A percentile compares a stretch with the other conserved stretches of the same genome.
These are phyloP conservation scores for Brachionus angularis DNA, from an alignment of 1,140 invertebrate genomes.

Conservation along the genomic window DNA sequence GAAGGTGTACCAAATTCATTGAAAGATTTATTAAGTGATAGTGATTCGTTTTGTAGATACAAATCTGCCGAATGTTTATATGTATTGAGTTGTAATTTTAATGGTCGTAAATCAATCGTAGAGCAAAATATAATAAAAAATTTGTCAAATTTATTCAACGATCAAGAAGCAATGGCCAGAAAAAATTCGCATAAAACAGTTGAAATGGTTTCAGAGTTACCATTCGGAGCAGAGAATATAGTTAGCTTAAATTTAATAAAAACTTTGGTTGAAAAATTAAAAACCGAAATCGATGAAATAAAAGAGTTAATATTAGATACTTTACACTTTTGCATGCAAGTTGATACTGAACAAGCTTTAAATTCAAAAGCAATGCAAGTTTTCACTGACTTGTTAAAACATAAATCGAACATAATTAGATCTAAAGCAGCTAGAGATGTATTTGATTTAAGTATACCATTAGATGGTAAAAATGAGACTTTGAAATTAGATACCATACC, in stretches of 20 bases:
- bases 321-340: slow-evolving; percentile 56
- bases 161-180: slow-evolving; percentile 54
- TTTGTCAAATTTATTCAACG: slow-evolving; percentile 55
- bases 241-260: slow-evolving; percentile 52
- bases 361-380: slow-evolving; percentile 52
- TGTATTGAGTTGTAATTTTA: slow-evolving; percentile 53
- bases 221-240: slow-evolving; percentile 54
- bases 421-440: slow-evolving; percentile 57
- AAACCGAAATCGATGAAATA: slow-evolving; percentile 55
- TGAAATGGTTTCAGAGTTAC: slow-evolving; percentile 56
- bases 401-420: slow-evolving; percentile 49
- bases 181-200: slow-evolving; percentile 56
- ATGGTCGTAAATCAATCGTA: slow-evolving; percentile 55
- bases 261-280: slow-evolving; percentile 53
- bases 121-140: slow-evolving; percentile 52
- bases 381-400: slow-evolving; percentile 52
- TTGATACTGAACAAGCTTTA: slow-evolving; percentile 54
- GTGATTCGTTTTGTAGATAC: slow-evolving; percentile 54
- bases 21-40: slow-evolving; percentile 51
- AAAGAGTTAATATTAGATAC: slow-evolving; percentile 57
- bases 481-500: slow-evolving; percentile 52
- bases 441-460: slow-evolving; percentile 57
- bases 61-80: slow-evolving; percentile 56
- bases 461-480: slow-evolving; percentile 56
- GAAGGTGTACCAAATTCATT: slow-evolving; percentile 54